Evolutionary conservation across 2,113 vertebrate genomes (phyloP).

Genomic region (Scalopus aquaticus): DNA sequence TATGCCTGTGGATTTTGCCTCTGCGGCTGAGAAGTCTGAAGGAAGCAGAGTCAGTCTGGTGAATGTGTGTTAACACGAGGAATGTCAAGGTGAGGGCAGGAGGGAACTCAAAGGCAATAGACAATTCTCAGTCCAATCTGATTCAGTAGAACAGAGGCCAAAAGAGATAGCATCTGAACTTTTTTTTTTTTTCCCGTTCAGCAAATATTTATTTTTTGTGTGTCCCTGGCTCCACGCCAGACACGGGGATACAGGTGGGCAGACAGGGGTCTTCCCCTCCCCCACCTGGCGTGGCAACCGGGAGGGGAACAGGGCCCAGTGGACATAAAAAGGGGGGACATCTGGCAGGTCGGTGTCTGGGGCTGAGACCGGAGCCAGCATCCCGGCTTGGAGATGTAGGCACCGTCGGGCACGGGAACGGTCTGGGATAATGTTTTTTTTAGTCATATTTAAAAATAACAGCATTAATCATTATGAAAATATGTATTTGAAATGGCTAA

Average conservation of each 20-base stretch:
- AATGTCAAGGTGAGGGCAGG: background rate
- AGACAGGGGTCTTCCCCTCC: no score
- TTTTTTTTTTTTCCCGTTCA: no score
- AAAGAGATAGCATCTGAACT: background rate
- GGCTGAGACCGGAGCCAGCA: no score
- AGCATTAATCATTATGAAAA: conserved; percentile 12
- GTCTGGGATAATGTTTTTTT: background rate
- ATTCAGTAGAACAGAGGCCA: background rate
- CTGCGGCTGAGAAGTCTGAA: background rate
- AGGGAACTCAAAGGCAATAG: background rate
- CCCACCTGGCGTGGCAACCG: no score
- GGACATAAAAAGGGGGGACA: no score
- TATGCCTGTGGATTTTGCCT: background rate
- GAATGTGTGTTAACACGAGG: background rate
- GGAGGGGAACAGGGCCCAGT: no score
- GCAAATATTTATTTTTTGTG: no score
- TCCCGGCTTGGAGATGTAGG: no score
- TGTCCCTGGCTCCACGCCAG: no score
- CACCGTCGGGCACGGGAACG: no score
- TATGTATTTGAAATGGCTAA: background rate
- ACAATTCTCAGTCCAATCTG: background rate
- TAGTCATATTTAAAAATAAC: background rate
- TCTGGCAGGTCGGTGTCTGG: no score
- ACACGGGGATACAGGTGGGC: no score
- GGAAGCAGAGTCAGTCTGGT: background rate